These are phyloP conservation scores for Lamellibrachia luymesi DNA, from an alignment of 1,140 invertebrate genomes.

Conservation along the genomic window DNA sequence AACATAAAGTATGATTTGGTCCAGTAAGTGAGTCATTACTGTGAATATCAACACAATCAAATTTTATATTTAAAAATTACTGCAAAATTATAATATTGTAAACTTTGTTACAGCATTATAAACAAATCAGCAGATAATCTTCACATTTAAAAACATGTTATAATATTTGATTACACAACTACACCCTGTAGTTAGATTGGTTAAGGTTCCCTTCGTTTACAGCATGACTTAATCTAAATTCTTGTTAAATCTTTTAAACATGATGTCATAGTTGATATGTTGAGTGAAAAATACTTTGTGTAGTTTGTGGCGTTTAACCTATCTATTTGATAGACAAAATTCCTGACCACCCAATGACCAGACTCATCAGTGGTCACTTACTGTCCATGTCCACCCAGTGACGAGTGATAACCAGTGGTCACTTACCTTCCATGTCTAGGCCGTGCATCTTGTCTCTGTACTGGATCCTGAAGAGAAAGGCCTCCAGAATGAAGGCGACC, in stretches of 20 bases:
- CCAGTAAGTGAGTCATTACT: not conserved
- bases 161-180: too few species aligned
- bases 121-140: too few species aligned
- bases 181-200: too few species aligned
- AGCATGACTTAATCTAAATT: too few species aligned
- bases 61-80: not conserved
- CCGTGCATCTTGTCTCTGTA: conserved; percentile 75
- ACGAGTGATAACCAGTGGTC: not conserved
- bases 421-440: conserved; percentile 73
- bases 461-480: conserved; percentile 85
- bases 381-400: conserved; percentile 69
- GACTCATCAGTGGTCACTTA: conserved; percentile 50
- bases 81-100: not conserved
- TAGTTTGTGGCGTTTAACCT: not conserved
- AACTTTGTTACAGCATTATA: not conserved
- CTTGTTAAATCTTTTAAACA: not conserved
- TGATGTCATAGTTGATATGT: not conserved
- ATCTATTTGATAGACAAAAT: not conserved
- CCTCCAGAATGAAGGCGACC: conserved; percentile 85
- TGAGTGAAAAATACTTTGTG: not conserved
- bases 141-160: too few species aligned
- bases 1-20: not conserved
- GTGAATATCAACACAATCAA: not conserved
- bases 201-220: too few species aligned
- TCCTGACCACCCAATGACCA: not conserved